Base-by-base conservation (phyloP, 2,797 vertebrate species). In the Myiotriccus ornatus region DNA sequence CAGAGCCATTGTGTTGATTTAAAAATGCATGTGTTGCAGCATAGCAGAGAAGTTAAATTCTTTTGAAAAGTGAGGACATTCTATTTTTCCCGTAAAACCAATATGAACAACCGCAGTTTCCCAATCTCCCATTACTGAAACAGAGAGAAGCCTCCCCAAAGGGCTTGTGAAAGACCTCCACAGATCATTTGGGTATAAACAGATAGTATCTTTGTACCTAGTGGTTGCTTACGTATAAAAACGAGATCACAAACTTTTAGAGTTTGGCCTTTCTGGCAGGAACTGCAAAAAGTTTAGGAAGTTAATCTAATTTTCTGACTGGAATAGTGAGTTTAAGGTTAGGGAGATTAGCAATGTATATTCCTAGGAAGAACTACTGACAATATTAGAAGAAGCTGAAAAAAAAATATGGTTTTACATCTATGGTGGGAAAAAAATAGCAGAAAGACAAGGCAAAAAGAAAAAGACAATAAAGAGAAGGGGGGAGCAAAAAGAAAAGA, bases 121-220 rank as follows among this genome's bases (percentile, higher is more conserved):
- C 90, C 94, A 97, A 95, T 93, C 91, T 93, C 90, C 64, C 49
- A 53, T 92, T 96, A 87, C 90, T 89, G 85, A 94, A 96, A 97
- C 60, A 73, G 79, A 46, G 59, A 91, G 90, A 74, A 90, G 82
- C 91, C 73, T 82, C 68, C 96, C 90, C 83, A 94, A 94, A 94
- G 93, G 77, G 77, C 96, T 88, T 94, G 74, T 92, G 93, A 97
- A 94, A 97, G 89, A 96, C 79, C n/a, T 96, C 94, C 84, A 88
- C 71, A 88, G 88, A 55, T 90, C 55, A 78, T 91, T 78, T 89
- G 82, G 56, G 56, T 91, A 91, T 86, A 91, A 96, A 96, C 93
- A 97, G 95, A 96, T 97, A 95, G 89, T 94, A 96, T 87, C 86
- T 95, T 81, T 95, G 88, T 87, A 93, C 57, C 94, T 86, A 96